Percentiles rank a stretch among this genome's conserved stretches.
Conservation (phyloP, 2,797 vertebrate genomes). For the Bucorvus abyssinicus region DNA sequence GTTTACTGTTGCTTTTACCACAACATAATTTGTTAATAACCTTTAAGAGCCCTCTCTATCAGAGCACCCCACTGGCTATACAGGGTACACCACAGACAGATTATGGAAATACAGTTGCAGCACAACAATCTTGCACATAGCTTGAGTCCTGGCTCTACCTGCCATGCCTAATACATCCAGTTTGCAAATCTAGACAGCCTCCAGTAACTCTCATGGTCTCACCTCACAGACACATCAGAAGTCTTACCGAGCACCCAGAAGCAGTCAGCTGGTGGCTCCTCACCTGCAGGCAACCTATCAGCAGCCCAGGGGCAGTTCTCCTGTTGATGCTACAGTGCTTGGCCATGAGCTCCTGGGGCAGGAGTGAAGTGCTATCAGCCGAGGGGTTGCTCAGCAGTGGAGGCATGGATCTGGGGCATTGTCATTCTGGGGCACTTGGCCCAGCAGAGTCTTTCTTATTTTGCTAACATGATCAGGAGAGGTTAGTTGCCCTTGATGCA, state of each 20-base stretch:
- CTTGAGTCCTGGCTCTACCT: neutral
- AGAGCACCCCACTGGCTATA: neutral
- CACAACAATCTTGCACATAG: accelerated
- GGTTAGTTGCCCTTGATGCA: neutral
- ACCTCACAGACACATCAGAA: neutral
- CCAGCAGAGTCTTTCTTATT: neutral
- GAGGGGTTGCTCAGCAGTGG: accelerated
- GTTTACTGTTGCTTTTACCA: neutral
- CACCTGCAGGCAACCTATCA: neutral
- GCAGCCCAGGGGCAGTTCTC: neutral
- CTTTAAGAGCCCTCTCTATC: neutral
- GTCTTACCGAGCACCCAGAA: neutral
- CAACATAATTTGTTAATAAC: neutral
- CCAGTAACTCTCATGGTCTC: neutral
- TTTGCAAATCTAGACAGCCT: neutral
- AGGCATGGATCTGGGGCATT: neutral
- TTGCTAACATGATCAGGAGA: neutral
- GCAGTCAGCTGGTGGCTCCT: neutral
- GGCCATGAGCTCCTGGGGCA: neutral
- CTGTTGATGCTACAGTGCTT: neutral
- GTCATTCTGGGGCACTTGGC: neutral
- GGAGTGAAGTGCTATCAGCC: neutral
- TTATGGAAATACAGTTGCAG: neutral
- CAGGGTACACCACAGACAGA: neutral
- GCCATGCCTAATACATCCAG: accelerated